Conservation (phyloP, 1,140 invertebrate species). For the Anastrepha obliqua region DNA sequence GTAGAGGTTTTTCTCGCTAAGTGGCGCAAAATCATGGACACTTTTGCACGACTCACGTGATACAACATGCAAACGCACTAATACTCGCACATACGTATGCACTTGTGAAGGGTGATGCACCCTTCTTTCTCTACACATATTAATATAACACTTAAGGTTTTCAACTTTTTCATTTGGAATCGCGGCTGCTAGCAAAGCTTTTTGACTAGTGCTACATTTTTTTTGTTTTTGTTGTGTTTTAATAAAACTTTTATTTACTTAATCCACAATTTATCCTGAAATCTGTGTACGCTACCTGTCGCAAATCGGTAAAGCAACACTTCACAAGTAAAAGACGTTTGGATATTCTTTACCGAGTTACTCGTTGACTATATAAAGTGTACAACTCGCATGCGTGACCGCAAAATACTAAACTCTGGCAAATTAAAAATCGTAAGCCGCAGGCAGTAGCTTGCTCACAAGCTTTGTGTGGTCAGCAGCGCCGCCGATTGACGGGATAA, state of each 20-base stretch:
- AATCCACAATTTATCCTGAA: not conserved
- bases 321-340: not conserved
- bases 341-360: not conserved
- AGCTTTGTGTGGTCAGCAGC: not conserved
- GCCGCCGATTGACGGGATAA: not conserved
- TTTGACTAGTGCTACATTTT: not conserved
- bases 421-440: not conserved
- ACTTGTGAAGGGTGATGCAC: not conserved
- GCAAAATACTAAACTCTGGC: conserved; percentile 13
- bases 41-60: not conserved
- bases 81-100: not conserved
- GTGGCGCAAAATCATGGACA: conserved; percentile 24
- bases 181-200: not conserved
- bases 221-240: not conserved
- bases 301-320: not conserved
- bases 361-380: not conserved
- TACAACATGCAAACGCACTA: not conserved
- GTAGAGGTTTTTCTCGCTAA: not conserved
- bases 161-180: not conserved
- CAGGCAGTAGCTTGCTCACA: not conserved
- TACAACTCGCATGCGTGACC: conserved; percentile 12
- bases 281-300: not conserved
- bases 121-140: not conserved
- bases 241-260: not conserved
- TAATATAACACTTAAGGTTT: not conserved